phyloP scores from a whole-genome alignment of 2,888 invertebrate species.

The Melipona beecheii region DNA sequence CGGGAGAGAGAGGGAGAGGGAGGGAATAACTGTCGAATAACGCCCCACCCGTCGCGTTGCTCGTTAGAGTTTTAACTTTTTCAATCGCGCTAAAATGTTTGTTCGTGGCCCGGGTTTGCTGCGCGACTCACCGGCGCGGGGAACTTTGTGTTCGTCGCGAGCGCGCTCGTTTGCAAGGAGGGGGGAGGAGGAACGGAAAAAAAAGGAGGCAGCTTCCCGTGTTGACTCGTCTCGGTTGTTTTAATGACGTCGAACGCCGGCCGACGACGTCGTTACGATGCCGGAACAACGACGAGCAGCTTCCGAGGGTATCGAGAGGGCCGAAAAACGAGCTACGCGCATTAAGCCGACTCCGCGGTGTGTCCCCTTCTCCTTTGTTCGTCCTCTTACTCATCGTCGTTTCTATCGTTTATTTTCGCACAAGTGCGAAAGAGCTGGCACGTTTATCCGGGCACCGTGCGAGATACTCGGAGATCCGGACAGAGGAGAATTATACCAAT shows the following conservation, averaged over 20 bases:
- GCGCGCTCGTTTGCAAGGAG: slow-evolving; percentile 21
- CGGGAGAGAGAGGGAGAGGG: background rate
- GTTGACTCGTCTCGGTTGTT: slow-evolving; percentile 41
- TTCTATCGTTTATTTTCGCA: background rate
- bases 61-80: slow-evolving; percentile 62
- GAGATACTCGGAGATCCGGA: no score
- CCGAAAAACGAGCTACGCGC: slow-evolving; percentile 17
- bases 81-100: slow-evolving; percentile 67
- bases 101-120: background rate
- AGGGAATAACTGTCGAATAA: background rate
- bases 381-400: background rate
- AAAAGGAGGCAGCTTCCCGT: slow-evolving; percentile 1
- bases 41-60: slow-evolving; percentile 4
- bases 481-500: no score
- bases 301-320: slow-evolving; percentile 21
- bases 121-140: background rate
- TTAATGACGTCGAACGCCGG: slow-evolving; percentile 45
- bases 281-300: slow-evolving; percentile 18
- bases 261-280: slow-evolving; percentile 41
- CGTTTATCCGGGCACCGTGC: no score
- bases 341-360: background rate
- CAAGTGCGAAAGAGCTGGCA: background rate
- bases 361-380: background rate
- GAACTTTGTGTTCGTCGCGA: slow-evolving; percentile 28
- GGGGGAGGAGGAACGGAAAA: background rate